Evolutionary conservation across 2,113 vertebrate species (phyloP), one percentile per base, ranked within the genome.

Genomic region (Solea senegalensis): DNA sequence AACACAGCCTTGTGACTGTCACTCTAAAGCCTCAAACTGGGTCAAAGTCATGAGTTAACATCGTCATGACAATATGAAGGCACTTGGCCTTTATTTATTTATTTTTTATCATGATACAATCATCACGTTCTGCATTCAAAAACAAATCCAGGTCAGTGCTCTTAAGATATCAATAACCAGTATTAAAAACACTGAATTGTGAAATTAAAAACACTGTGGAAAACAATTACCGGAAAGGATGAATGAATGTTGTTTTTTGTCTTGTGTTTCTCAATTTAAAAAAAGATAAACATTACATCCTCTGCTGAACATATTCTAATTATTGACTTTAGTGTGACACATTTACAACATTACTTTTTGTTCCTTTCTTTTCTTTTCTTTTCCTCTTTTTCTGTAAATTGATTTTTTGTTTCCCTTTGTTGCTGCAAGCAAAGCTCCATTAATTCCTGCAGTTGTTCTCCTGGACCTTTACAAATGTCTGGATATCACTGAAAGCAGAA

Each of bases 21-120:
- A 84, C 67, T 81, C 79, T 74, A 49, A 64, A 65, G 53, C 72
- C 76, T 80, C 74, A 76, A 85, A 89, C 63, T 91, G 77, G 86
- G 86, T 69, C 82, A 82, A 68, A 74, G 68, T 78, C 73, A 74
- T 58, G 68, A 65, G 60, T 63, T 80, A 64, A 56, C 41, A 72
- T 73, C 74, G 69, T 58, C 11, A 8, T 51, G 15, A 64, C 52
- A 55, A 28, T 26, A 43, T 46, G 58, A 46, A 67, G 16, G 16
- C 53, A 26, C 55, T 49, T 52, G 65, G 44, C 61, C 56, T 64
- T 76, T 41, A n/a, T n/a, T n/a, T n/a, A n/a, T n/a, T n/a, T n/a
- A n/a, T 21, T 21, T 21, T 21, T 61, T 73, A 43, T 55, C 21
- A 13, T 51, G 34, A n/a, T 64, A 39, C 51, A 10, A 2, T 54